Evolutionary conservation across 2,888 invertebrate genomes (phyloP).

Genomic region (Conomelus anceps): DNA sequence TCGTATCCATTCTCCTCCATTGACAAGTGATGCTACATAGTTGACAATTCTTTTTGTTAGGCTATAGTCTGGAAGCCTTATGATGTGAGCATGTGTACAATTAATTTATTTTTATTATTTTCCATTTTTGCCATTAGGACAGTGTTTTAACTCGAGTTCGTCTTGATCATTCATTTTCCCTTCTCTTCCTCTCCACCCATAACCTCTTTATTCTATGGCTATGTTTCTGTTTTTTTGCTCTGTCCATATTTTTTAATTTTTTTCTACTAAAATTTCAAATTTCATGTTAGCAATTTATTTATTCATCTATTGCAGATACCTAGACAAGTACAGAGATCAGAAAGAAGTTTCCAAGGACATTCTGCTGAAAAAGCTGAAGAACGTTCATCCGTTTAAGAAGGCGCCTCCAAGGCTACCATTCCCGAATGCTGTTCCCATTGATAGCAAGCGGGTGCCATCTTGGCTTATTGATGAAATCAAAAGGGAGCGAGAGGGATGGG

Average conservation of each 20-base stretch:
- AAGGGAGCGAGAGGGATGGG: slow-evolving; percentile 63
- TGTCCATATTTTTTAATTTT: background rate
- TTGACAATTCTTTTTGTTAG: no score
- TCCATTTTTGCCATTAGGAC: no score
- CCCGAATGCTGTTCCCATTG: slow-evolving; percentile 61
- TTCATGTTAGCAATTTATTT: background rate
- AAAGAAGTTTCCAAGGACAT: slow-evolving; percentile 87
- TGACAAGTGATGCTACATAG: no score
- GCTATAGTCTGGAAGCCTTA: no score
- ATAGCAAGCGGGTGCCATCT: slow-evolving; percentile 52
- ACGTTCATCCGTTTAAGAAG: slow-evolving; percentile 71
- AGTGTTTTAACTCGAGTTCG: no score
- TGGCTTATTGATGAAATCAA: slow-evolving; percentile 69
- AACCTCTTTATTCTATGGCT: no score
- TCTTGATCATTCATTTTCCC: no score
- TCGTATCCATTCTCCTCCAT: no score
- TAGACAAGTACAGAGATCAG: slow-evolving; percentile 88
- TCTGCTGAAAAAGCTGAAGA: slow-evolving; percentile 69
- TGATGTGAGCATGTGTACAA: no score
- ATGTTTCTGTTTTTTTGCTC: no score
- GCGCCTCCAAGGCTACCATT: slow-evolving; percentile 59
- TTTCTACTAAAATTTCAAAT: background rate
- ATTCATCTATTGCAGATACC: slow-evolving; percentile 51
- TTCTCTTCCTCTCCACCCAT: no score
- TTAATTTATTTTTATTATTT: no score